phyloP scores from a whole-genome alignment of 2,797 vertebrate genomes.

The Pipistrellus pipistrellus region DNA sequence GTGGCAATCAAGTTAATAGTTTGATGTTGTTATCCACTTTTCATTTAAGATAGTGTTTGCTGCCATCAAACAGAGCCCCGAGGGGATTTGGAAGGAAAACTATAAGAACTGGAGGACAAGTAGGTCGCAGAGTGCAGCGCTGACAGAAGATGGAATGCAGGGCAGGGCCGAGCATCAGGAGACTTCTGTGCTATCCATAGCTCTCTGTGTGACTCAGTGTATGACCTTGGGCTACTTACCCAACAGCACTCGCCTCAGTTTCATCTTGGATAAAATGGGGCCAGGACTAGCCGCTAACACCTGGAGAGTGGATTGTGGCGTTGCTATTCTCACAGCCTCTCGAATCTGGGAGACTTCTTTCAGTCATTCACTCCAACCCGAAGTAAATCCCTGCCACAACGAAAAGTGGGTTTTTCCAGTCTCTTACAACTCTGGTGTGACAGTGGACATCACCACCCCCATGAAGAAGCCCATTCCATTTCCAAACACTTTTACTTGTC shows the following conservation, averaged over 20 bases:
- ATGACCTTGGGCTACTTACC: constrained; percentile 81
- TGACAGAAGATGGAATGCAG: constrained; percentile 35
- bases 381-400: background rate
- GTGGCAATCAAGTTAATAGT: constrained; percentile 44
- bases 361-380: background rate
- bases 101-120: constrained; percentile 71
- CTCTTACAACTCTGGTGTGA: background rate
- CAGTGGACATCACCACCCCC: background rate
- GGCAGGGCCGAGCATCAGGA: constrained; percentile 51
- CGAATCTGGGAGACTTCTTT: background rate
- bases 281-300: background rate
- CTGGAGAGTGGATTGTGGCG: background rate
- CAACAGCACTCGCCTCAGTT: constrained; percentile 66
- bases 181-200: constrained; percentile 59
- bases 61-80: constrained; percentile 54
- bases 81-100: constrained; percentile 69
- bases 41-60: constrained; percentile 49
- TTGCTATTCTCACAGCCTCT: background rate
- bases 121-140: constrained; percentile 66
- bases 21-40: constrained; percentile 60
- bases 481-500: background rate
- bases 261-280: constrained; percentile 62
- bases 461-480: background rate
- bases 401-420: background rate
- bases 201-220: constrained; percentile 16